Conservation (phyloP, 1,140 invertebrate genomes). For the Leptinotarsa undecemlineata region DNA sequence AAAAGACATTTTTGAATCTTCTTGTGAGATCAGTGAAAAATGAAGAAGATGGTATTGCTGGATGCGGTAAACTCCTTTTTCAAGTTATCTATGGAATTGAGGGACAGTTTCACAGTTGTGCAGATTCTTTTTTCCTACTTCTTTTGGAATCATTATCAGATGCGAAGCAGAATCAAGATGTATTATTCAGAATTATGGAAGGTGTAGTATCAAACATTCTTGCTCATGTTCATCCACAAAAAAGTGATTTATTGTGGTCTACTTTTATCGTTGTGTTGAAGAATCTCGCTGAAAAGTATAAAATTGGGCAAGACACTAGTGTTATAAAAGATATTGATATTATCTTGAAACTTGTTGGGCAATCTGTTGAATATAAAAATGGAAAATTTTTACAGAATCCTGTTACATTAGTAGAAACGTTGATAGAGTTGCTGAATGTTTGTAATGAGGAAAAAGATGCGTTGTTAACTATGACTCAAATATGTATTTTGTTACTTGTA, state of each 20-base stretch:
- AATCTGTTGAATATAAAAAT: conserved; percentile 64
- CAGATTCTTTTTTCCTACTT: conserved; percentile 66
- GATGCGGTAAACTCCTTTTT: conserved; percentile 82
- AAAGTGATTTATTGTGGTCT: conserved; percentile 65
- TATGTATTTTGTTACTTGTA: conserved; percentile 63
- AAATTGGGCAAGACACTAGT: conserved; percentile 36
- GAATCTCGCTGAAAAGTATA: conserved; percentile 39
- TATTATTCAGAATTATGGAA: conserved; percentile 66
- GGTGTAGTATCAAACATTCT: conserved; percentile 65
- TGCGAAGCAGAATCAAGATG: conserved; percentile 58
- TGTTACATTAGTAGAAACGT: conserved; percentile 54
- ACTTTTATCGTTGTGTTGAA: conserved; percentile 51
- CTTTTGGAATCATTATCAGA: conserved; percentile 65
- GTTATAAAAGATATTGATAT: conserved; percentile 50
- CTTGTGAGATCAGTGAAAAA: conserved; percentile 70
- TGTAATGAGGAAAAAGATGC: conserved; percentile 58
- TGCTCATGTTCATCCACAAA: conserved; percentile 62
- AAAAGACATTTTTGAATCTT: conserved; percentile 72
- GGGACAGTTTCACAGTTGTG: conserved; percentile 80
- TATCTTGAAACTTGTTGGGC: conserved; percentile 63
- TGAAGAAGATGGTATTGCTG: conserved; percentile 64
- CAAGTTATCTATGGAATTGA: conserved; percentile 81
- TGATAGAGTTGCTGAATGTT: conserved; percentile 58
- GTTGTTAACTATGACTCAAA: conserved; percentile 60
- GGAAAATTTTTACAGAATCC: conserved; percentile 68